phyloP scores from a whole-genome alignment of 2,797 vertebrate genomes.

The Schizothorax lantsangensis region DNA sequence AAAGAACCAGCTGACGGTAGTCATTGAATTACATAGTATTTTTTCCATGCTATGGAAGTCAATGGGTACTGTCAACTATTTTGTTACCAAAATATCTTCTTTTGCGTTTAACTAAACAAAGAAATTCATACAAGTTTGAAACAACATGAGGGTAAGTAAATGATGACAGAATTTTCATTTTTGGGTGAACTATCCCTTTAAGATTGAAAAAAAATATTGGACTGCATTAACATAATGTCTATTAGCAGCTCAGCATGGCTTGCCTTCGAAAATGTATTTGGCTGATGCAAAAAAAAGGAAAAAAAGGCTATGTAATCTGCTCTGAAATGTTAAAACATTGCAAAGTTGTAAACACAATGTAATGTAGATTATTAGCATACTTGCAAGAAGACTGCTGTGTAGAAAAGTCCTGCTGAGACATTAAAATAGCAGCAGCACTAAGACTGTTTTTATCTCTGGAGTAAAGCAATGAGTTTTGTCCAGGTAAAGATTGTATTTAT shows the following conservation, averaged over 20 bases:
- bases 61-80: not conserved
- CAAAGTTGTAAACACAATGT: not conserved
- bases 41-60: not conserved
- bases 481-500: not conserved
- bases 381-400: not conserved
- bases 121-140: not conserved
- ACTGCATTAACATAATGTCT: conserved; percentile 1
- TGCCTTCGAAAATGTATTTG: not conserved
- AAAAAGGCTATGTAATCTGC: not conserved
- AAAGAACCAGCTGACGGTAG: not conserved
- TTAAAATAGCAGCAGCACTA: not conserved
- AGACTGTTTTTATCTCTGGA: not conserved
- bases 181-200: not conserved
- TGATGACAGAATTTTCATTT: not conserved
- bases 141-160: too few species aligned
- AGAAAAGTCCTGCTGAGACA: not conserved
- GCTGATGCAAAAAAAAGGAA: not conserved
- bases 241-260: conserved; percentile 17
- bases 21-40: not conserved
- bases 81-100: not conserved
- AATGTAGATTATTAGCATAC: conserved; percentile 15
- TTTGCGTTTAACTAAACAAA: not conserved
- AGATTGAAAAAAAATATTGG: not conserved
- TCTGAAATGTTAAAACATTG: not conserved
- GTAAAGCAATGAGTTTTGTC: not conserved